Percentiles rank a stretch among this genome's conserved stretches.
These are phyloP conservation scores for Nomada hirtipes DNA, from an alignment of 2,888 invertebrate genomes.

Conservation along the genomic window DNA sequence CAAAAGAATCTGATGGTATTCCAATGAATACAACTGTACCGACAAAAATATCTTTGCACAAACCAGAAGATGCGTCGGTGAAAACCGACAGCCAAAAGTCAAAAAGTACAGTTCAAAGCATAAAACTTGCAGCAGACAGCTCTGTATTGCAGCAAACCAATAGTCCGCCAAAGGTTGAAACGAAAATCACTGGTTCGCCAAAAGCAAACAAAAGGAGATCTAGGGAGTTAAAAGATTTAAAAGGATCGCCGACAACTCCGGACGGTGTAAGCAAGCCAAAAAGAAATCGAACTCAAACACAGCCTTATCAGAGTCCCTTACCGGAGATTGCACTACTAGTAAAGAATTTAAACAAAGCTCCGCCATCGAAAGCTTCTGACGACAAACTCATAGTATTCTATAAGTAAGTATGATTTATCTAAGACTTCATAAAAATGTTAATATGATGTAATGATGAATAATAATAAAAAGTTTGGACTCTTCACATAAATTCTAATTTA, in stretches of 20 bases:
- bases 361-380: conserved; percentile 86
- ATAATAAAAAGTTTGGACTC: conserved; percentile 32
- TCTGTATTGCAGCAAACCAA: conserved; percentile 42
- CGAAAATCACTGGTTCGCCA: conserved; percentile 71
- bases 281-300: conserved; percentile 88
- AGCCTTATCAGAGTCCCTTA: conserved; percentile 93
- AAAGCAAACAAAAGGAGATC: conserved; percentile 80
- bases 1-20: conserved; percentile 74
- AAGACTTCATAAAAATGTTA: conserved; percentile 7
- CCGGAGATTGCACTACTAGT: conserved; percentile 92
- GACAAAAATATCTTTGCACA: conserved; percentile 60
- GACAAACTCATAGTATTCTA: conserved; percentile 95
- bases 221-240: conserved; percentile 80
- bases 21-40: conserved; percentile 54
- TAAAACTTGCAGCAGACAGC: conserved; percentile 65
- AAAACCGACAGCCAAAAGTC: conserved; percentile 69
- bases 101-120: conserved; percentile 59
- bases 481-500: conserved; percentile 30
- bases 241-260: conserved; percentile 61
- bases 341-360: conserved; percentile 89
- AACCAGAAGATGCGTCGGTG: conserved; percentile 57
- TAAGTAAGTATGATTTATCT: conserved; percentile 87
- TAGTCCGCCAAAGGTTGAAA: conserved; percentile 66
- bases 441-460: conserved; percentile 37
- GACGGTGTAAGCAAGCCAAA: conserved; percentile 85